Evolutionary conservation across 2,113 vertebrate species (phyloP).

Genomic region (Orientallactaga bullata): DNA sequence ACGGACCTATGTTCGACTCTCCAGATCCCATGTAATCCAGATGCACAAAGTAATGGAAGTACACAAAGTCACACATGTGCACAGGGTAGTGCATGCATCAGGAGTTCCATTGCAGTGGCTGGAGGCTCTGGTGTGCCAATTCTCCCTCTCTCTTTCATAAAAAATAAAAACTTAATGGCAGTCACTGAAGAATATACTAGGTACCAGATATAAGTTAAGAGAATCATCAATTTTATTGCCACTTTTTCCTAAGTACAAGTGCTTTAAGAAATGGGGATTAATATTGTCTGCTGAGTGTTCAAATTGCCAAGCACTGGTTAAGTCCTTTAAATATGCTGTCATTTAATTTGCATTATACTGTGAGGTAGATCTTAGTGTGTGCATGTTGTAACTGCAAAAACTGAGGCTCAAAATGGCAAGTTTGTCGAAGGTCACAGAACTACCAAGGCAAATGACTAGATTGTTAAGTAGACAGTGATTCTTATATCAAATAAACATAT

Average conservation of each 20-base stretch:
- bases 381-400: background rate
- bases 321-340: background rate
- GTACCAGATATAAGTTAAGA: background rate
- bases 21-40: too few relatives aligned
- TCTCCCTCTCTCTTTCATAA: too few relatives aligned
- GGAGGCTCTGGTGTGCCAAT: too few relatives aligned
- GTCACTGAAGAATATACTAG: background rate
- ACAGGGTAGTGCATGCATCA: too few relatives aligned
- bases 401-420: background rate
- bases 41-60: too few relatives aligned
- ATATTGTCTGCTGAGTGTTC: background rate
- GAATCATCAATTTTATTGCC: background rate
- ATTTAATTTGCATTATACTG: background rate
- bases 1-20: too few relatives aligned
- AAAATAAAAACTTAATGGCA: background rate
- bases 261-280: background rate
- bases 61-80: too few relatives aligned
- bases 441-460: background rate
- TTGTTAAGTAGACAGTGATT: background rate
- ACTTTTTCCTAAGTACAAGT: background rate
- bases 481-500: background rate
- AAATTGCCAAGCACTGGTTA: background rate
- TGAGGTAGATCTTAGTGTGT: background rate
- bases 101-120: too few relatives aligned
- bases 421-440: background rate